A percentile compares a stretch with the other conserved stretches of the same genome.
Evolutionary conservation across 2,888 invertebrate species (phyloP).

Genomic region (Unio pictorum): DNA sequence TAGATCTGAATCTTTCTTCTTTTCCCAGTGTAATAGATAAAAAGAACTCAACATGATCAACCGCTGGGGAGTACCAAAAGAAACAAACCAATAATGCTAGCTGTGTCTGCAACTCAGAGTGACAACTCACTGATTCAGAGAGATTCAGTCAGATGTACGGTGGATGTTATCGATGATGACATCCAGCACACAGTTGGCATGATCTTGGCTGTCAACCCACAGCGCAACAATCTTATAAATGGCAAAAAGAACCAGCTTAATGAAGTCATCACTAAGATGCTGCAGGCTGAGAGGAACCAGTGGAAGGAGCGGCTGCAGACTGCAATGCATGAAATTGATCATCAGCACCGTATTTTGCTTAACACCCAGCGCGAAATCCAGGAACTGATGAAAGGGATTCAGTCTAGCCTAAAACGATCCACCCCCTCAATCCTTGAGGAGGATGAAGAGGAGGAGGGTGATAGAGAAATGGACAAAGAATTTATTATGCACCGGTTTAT

Average conservation of each 20-base stretch:
- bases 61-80: no score
- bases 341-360: slow-evolving; percentile 46
- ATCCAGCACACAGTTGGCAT: slow-evolving; percentile 46
- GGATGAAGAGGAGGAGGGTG: slow-evolving; percentile 25
- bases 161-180: slow-evolving; percentile 46
- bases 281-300: slow-evolving; percentile 55
- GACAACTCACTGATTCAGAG: no score
- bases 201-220: slow-evolving; percentile 24
- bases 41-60: no score
- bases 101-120: no score
- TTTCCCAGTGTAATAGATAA: no score
- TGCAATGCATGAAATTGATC: slow-evolving; percentile 52
- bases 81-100: no score
- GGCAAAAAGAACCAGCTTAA: slow-evolving; percentile 19
- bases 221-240: slow-evolving; percentile 19
- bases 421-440: slow-evolving; percentile 11
- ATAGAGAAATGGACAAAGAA: slow-evolving; percentile 30
- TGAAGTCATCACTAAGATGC: slow-evolving; percentile 28
- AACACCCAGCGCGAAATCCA: slow-evolving; percentile 43
- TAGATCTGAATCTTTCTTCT: no score
- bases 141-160: no score
- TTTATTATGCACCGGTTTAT: slow-evolving; percentile 20
- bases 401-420: slow-evolving; percentile 11
- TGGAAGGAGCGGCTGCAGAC: slow-evolving; percentile 54
- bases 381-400: slow-evolving; percentile 36